Conservation (phyloP, 2,888 invertebrate species). For the Diploptera punctata region DNA sequence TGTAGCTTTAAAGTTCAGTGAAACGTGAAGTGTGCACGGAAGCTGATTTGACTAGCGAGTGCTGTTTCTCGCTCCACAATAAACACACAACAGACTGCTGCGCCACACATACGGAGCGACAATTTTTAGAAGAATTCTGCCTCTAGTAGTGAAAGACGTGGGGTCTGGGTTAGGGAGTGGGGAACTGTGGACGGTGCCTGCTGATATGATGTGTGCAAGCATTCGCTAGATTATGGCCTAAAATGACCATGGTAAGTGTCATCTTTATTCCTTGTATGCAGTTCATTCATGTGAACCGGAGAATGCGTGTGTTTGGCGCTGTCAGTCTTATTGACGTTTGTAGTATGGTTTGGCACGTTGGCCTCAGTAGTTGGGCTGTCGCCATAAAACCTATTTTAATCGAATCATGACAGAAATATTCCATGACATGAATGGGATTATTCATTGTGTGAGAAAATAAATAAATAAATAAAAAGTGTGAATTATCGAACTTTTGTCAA, state of each 20-base stretch:
- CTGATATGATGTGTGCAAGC: conserved; percentile 39
- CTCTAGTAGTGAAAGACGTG: conserved; percentile 40
- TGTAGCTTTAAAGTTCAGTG: not conserved
- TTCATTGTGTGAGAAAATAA: not conserved
- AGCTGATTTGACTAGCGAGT: conserved; percentile 42
- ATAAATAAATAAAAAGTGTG: no score
- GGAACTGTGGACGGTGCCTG: conserved; percentile 38
- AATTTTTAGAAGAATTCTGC: conserved; percentile 41
- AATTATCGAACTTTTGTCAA: no score
- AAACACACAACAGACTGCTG: conserved; percentile 42
- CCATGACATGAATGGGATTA: not conserved
- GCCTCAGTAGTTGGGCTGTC: conserved; percentile 7
- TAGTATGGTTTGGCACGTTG: conserved; percentile 26
- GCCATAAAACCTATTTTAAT: conserved; percentile 26
- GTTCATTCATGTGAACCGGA: conserved; percentile 7
- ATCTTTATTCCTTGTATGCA: not conserved
- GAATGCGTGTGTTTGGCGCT: conserved; percentile 6
- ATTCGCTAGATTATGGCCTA: conserved; percentile 41
- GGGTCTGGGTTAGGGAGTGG: conserved; percentile 34
- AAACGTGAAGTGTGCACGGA: conserved; percentile 10
- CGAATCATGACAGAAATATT: not conserved
- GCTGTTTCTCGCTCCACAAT: conserved; percentile 37
- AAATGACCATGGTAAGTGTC: conserved; percentile 43
- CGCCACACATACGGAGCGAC: conserved; percentile 40
- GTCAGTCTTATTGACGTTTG: conserved; percentile 27